Conservation (phyloP, 2,797 vertebrate genomes). For the Serranus cabrilla region DNA sequence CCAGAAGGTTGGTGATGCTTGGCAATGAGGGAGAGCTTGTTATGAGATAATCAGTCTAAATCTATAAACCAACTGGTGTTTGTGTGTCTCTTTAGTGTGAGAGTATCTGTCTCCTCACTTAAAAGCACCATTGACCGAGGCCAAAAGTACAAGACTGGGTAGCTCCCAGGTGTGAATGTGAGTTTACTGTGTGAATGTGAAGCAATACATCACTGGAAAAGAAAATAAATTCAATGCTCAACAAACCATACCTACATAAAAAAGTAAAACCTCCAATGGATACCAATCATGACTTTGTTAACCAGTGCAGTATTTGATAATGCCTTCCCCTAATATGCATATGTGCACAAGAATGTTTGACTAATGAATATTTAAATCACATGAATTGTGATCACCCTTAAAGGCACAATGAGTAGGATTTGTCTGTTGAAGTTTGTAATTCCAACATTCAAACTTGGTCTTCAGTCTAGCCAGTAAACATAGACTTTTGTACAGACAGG, state of each 20-base stretch:
- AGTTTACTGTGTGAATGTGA: constrained; percentile 6
- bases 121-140: constrained; percentile 18
- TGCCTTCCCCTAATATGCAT: not conserved
- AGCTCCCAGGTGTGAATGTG: constrained; percentile 9
- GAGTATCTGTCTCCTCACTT: not conserved
- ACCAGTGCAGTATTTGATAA: not conserved
- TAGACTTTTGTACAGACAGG: too few species aligned
- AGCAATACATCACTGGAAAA: not conserved
- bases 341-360: not conserved
- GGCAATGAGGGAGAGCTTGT: constrained; percentile 1
- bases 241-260: not conserved
- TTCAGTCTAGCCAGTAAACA: too few species aligned
- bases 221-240: not conserved
- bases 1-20: not conserved
- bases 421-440: too few species aligned
- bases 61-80: not conserved
- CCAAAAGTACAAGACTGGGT: not conserved
- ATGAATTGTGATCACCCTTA: too few species aligned
- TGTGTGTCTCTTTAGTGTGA: not conserved
- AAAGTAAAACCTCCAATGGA: constrained; percentile 1
- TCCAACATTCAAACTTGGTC: too few species aligned
- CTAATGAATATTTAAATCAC: too few species aligned
- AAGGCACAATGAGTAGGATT: too few species aligned
- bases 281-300: too few species aligned
- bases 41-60: constrained; percentile 12